Base-by-base conservation (phyloP, 2,888 invertebrate genomes). In the Drosophila kambysellisi region DNA sequence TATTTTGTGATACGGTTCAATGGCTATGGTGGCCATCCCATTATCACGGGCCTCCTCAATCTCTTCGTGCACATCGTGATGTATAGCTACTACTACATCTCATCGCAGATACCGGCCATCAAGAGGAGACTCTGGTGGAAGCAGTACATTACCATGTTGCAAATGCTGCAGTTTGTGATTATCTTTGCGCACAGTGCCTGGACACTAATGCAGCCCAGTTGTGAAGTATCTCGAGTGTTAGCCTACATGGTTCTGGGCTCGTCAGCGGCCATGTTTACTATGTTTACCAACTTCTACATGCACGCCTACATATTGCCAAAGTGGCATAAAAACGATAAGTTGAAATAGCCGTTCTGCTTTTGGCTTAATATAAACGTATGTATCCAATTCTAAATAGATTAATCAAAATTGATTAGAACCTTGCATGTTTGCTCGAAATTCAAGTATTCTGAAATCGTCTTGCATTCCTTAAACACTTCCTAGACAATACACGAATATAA, bases 11-110 rank as follows among this genome's bases (percentile, higher is more conserved):
- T 86, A 8, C 72, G 81, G 2, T 60, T 70, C 30, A 37, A 54
- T n/a, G 89, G 83, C 11, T 81, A 66, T 25, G 83, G 89, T 0
- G 83, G 83, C 5, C 89, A 87, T 4, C 25, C 57, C 3, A 64
- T 74, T 4, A 52, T 89, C 0, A 65, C 58, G n/a, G 74, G 84
- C 29, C 30, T 77, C 12, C 63, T 87, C 6, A 83, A 83, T 64
- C 33, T 83, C 2, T 43, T 87, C 3, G 78, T 83, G 3, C 83
- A 83, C 11, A 48, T 70, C 2, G 11, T 72, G 1, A 89, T 83
- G 83, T 83, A 83, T 32, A 32, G 46, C 39, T 83, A 83, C 39
- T 89, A 83, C 39, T 89, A 77, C 7, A 39, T 75, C 0, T 37
- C 79, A 6, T 58, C 79, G 0, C 53, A 73, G 20, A 59, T 29